These are phyloP conservation scores for Heliconius charithonia DNA, from an alignment of 2,888 invertebrate species.

Conservation along the genomic window DNA sequence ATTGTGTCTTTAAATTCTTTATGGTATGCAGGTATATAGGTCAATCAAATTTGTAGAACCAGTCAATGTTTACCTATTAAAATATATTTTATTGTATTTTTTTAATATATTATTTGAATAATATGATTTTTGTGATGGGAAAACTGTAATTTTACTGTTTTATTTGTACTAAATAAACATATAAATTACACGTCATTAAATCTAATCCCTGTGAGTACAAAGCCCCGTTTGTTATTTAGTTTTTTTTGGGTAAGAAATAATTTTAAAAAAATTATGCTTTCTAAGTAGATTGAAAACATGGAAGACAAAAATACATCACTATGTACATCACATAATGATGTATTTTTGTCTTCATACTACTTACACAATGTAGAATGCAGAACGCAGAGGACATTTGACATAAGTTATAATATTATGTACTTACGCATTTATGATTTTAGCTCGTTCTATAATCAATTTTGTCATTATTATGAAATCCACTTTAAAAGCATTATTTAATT, in stretches of 20 bases:
- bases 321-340: background rate
- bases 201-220: background rate
- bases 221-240: background rate
- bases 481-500: background rate
- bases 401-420: background rate
- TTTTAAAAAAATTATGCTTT: background rate
- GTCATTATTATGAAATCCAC: background rate
- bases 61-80: background rate
- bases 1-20: background rate
- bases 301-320: too few species aligned
- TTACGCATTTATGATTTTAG: background rate
- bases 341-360: background rate
- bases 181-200: background rate
- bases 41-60: background rate
- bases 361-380: too few species aligned
- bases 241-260: background rate
- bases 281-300: background rate
- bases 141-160: background rate
- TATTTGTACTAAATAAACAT: background rate
- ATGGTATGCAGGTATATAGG: background rate
- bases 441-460: background rate
- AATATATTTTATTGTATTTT: background rate
- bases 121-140: background rate
- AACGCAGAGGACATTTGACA: too few species aligned
- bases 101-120: background rate